Evolutionary conservation across 2,888 invertebrate genomes (phyloP).

Genomic region (Xestobium rufovillosum): DNA sequence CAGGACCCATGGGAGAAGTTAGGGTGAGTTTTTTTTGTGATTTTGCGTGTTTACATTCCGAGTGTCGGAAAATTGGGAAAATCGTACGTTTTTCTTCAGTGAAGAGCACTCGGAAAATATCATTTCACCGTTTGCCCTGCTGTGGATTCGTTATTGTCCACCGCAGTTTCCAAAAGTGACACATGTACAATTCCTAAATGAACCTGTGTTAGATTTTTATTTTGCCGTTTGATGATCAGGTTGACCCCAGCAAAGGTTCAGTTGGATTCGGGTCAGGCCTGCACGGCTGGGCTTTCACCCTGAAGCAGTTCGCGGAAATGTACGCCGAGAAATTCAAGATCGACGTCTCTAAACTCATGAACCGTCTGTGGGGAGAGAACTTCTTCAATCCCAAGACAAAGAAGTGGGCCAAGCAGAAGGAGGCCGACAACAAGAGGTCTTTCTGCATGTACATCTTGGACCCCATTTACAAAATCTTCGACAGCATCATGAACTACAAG

Average conservation of each 20-base stretch:
- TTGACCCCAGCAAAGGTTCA: slow-evolving; percentile 96
- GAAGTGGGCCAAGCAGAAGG: slow-evolving; percentile 95
- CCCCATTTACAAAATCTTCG: slow-evolving; percentile 93
- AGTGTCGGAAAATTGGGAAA: slow-evolving; percentile 1
- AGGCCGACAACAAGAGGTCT: slow-evolving; percentile 87
- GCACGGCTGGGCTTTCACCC: slow-evolving; percentile 99
- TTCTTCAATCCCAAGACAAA: slow-evolving; percentile 96
- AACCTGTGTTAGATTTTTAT: too few relatives aligned
- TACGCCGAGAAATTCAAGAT: slow-evolving; percentile 99
- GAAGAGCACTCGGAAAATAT: too few relatives aligned
- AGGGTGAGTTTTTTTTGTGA: slow-evolving; percentile 54
- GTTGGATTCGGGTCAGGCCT: slow-evolving; percentile 99
- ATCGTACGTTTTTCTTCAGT: too few relatives aligned
- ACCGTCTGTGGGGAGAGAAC: slow-evolving; percentile 96
- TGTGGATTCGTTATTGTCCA: slow-evolving; percentile 24
- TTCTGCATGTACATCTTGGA: slow-evolving; percentile 99
- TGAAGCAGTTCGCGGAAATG: slow-evolving; percentile 99
- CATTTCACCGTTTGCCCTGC: slow-evolving; percentile 37
- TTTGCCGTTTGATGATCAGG: too few relatives aligned
- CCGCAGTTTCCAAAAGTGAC: slow-evolving; percentile 35
- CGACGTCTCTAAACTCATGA: slow-evolving; percentile 95
- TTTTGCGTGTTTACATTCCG: slow-evolving; percentile 5
- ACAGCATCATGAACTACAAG: slow-evolving; percentile 53
- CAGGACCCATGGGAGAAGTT: slow-evolving; percentile 99
- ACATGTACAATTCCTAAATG: slow-evolving; percentile 28